Evolutionary conservation across 2,797 vertebrate genomes (phyloP).

Genomic region (Microhierax caerulescens): DNA sequence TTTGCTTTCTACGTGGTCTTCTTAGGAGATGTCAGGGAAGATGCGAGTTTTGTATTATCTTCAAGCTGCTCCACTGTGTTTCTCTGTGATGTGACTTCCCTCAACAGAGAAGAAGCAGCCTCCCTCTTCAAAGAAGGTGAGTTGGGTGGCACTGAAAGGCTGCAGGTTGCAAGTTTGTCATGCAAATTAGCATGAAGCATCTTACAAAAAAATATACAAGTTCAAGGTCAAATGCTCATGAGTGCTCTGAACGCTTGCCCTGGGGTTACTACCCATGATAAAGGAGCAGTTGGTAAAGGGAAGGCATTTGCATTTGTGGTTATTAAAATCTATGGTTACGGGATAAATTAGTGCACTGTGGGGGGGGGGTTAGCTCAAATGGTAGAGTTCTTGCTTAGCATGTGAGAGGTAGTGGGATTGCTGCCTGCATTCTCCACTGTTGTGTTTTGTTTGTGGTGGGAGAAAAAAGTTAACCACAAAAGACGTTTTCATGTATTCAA

Average conservation of each 20-base stretch:
- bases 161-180: not conserved
- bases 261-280: fast-evolving
- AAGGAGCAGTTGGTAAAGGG: fast-evolving
- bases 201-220: not conserved
- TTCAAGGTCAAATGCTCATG: too few species aligned
- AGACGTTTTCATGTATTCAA: not conserved
- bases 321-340: fast-evolving
- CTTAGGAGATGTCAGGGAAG: not conserved
- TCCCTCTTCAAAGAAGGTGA: not conserved
- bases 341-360: fast-evolving
- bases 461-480: not conserved
- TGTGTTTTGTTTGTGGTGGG: fast-evolving
- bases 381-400: constrained; percentile 73
- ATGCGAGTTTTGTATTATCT: fast-evolving
- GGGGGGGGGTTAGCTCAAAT: constrained; percentile 55
- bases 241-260: not conserved
- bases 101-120: not conserved
- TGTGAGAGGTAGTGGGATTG: constrained; percentile 72
- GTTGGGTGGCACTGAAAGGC: not conserved
- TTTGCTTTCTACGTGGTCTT: not conserved
- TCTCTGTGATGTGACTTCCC: not conserved
- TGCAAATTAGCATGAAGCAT: fast-evolving
- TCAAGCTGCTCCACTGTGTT: not conserved
- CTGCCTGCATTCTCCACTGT: constrained; percentile 11
- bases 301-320: fast-evolving